Conservation (phyloP, 2,888 invertebrate genomes). For the Nematopogon swammerdamellus region DNA sequence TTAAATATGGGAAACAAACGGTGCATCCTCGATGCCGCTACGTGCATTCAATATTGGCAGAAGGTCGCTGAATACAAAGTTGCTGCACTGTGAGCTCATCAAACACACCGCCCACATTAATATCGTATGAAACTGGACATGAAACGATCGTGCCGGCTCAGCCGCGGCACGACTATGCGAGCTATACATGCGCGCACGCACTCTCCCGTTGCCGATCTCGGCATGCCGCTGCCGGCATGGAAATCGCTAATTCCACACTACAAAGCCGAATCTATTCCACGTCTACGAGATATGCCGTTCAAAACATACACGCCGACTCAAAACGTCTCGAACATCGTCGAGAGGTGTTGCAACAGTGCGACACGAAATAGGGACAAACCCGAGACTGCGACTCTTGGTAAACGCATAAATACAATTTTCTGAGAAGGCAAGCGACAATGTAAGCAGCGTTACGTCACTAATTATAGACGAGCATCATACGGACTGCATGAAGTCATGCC, state of each 20-base stretch:
- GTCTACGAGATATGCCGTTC: no score
- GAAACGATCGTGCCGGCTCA: not conserved
- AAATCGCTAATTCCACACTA: not conserved
- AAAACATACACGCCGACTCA: no score
- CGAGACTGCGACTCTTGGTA: not conserved
- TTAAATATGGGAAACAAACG: conserved; percentile 50
- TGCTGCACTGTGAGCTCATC: conserved; percentile 49
- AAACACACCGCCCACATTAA: conserved; percentile 54
- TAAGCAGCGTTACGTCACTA: not conserved
- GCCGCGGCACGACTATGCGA: not conserved
- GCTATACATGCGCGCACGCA: no score
- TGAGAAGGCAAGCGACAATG: not conserved
- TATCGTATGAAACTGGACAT: conserved; percentile 13
- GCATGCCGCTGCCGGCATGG: not conserved
- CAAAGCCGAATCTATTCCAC: not conserved
- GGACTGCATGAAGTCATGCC: not conserved
- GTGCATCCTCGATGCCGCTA: conserved; percentile 24
- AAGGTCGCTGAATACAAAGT: conserved; percentile 52
- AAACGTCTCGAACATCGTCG: no score
- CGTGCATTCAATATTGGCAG: conserved; percentile 38
- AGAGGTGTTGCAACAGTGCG: not conserved
- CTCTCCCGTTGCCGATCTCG: not conserved
- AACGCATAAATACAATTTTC: not conserved
- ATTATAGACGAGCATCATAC: not conserved
- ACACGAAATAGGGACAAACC: not conserved